These are phyloP conservation scores for Trematomus bernacchii DNA, from an alignment of 2,797 vertebrate species.

Conservation along the genomic window DNA sequence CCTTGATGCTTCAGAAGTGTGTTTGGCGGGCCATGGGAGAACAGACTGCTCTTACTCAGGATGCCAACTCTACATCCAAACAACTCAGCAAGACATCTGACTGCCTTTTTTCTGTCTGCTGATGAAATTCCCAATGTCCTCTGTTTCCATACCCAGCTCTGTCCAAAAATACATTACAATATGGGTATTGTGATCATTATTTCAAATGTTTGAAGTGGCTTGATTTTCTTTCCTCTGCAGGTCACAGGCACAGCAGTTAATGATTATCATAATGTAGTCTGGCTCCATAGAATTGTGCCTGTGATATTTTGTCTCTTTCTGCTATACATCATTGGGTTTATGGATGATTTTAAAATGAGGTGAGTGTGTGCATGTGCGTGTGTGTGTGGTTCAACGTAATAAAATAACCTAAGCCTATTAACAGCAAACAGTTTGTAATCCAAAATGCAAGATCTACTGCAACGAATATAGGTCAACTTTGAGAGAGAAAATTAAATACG, in stretches of 20 bases:
- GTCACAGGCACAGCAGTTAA: slow-evolving; percentile 63
- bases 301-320: slow-evolving; percentile 70
- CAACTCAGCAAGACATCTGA: slow-evolving; percentile 81
- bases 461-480: slow-evolving; percentile 71
- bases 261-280: slow-evolving; percentile 68
- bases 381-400: slow-evolving; percentile 40
- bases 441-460: slow-evolving; percentile 61
- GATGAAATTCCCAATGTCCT: slow-evolving; percentile 68
- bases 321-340: slow-evolving; percentile 55
- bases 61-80: slow-evolving; percentile 85
- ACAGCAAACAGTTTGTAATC: slow-evolving; percentile 69
- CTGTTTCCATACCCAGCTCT: slow-evolving; percentile 54
- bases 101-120: slow-evolving; percentile 70
- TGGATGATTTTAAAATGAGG: slow-evolving; percentile 64
- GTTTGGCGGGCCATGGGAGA: slow-evolving; percentile 81
- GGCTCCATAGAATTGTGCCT: slow-evolving; percentile 57
- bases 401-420: slow-evolving; percentile 73
- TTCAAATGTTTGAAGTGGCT: slow-evolving; percentile 73
- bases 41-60: slow-evolving; percentile 81
- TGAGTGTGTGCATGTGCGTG: background rate
- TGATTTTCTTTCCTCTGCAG: slow-evolving; percentile 54
- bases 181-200: slow-evolving; percentile 71
- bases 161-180: slow-evolving; percentile 71
- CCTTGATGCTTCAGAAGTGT: slow-evolving; percentile 71
- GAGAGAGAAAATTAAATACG: slow-evolving; percentile 58